Evolutionary conservation across 2,113 vertebrate genomes (phyloP), one percentile per base, ranked within the genome.

Genomic region (Corythoichthys intestinalis): DNA sequence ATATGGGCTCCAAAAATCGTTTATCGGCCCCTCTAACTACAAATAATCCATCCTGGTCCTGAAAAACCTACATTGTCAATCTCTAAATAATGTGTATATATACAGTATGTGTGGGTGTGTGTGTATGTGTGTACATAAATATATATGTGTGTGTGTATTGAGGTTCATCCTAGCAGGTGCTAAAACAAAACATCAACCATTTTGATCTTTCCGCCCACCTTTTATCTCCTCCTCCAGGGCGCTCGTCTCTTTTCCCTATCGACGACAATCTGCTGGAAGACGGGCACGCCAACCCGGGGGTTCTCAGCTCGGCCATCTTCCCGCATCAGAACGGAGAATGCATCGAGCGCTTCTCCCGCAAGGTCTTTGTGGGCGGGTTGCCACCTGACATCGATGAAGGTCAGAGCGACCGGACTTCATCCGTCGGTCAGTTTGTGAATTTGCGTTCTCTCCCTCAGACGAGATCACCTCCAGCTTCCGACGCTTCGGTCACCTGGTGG

Each of bases 301-400:
- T 96, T 67, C 81, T 96, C 48, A 95, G 95, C 81, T 95, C 95
- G 46, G 93, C 95, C 38, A 93, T 92, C 65, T 99, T 94, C 73
- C 93, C 94, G 46, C 96, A 97, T 87, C 96, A 98, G 73, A 98
- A 99, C 3, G 96, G 96, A 69, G 96, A 98, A 49, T 88, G 95
- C 67, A 96, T 96, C 9, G 97, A 98, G 84, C 94, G 96, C 60
- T 99, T 98, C 83, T 98, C 97, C 60, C 91, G 96, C n/a, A 99
- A 99, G 69, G 97, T 99, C 73, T 99, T 99, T 76, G 97, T 99
- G 68, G 97, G 97, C 70, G 97, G 97, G 17, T 92, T 98, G 76
- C 96, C 97, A 67, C 97, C 97, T 3, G 97, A 99, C 81, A 99
- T 99, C 62, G 96, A 98, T 74, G 97, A 99, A 95, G 97, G 97